A percentile compares a stretch with the other conserved stretches of the same genome.
Conservation (phyloP, 2,888 invertebrate species). For the Podabrus alpinus region DNA sequence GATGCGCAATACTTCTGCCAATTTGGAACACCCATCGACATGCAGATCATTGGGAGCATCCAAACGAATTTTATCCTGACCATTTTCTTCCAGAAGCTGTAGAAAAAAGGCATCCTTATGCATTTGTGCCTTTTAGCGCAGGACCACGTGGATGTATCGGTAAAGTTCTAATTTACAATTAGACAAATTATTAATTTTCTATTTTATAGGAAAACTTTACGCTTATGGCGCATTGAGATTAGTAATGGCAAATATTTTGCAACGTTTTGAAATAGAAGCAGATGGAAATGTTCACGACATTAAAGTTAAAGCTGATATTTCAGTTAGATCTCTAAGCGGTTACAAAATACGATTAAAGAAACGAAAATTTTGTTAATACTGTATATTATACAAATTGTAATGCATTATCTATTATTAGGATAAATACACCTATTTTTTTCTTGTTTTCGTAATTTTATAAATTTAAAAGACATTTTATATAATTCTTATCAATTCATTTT, state of each 20-base stretch:
- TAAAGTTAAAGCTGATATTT: slow-evolving; percentile 41
- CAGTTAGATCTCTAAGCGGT: slow-evolving; percentile 40
- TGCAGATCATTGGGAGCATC: slow-evolving; percentile 44
- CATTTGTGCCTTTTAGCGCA: slow-evolving; percentile 5
- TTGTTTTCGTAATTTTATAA: no score
- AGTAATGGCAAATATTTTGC: slow-evolving; percentile 40
- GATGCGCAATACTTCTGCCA: slow-evolving; percentile 11
- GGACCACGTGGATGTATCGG: slow-evolving; percentile 6
- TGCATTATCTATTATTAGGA: no score
- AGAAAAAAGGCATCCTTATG: background rate
- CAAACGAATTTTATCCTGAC: slow-evolving; percentile 47
- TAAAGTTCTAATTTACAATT: background rate
- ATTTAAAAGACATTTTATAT: no score
- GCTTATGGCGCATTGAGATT: slow-evolving; percentile 40
- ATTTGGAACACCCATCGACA: slow-evolving; percentile 34
- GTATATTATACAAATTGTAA: no score
- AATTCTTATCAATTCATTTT: no score
- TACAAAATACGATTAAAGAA: slow-evolving; percentile 41
- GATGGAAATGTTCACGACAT: slow-evolving; percentile 45
- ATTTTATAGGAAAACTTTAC: slow-evolving; percentile 42
- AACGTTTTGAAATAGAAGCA: slow-evolving; percentile 41
- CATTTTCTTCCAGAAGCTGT: slow-evolving; percentile 16
- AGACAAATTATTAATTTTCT: background rate
- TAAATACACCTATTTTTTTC: no score
- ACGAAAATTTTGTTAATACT: slow-evolving; percentile 23